Evolutionary conservation across 2,888 invertebrate species (phyloP).

Genomic region (Agriotes lineatus): DNA sequence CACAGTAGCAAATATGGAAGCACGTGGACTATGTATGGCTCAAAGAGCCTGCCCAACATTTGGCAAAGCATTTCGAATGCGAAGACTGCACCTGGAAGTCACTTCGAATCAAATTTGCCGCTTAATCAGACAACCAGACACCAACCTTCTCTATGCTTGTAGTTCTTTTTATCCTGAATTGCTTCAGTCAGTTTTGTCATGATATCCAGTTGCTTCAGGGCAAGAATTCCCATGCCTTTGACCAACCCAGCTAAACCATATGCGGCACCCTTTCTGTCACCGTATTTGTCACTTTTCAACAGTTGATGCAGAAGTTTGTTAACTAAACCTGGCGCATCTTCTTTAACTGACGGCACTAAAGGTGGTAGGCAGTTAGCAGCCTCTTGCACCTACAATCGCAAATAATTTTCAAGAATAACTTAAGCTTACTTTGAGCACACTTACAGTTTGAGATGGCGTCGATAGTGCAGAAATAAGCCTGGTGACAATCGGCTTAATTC

Average conservation of each 20-base stretch:
- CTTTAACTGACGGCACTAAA: conserved; percentile 91
- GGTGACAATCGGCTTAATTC: conserved; percentile 94
- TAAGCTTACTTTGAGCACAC: too few relatives aligned
- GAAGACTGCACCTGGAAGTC: conserved; percentile 85
- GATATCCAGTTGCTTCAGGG: conserved; percentile 94
- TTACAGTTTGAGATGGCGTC: conserved; percentile 94
- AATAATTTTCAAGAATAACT: too few relatives aligned
- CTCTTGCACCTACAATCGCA: conserved; percentile 96
- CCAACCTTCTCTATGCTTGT: conserved; percentile 89
- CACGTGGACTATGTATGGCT: conserved; percentile 98
- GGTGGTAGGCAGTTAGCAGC: conserved; percentile 96
- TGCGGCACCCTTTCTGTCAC: conserved; percentile 94
- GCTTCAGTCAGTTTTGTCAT: conserved; percentile 94
- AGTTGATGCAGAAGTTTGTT: conserved; percentile 88
- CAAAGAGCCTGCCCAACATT: conserved; percentile 95
- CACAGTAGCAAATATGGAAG: conserved; percentile 94
- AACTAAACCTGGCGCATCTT: conserved; percentile 89
- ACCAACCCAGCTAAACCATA: conserved; percentile 97
- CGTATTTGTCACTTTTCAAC: conserved; percentile 92
- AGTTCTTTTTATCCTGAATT: conserved; percentile 97
- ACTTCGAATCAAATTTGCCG: too few relatives aligned
- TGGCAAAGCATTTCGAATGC: conserved; percentile 97
- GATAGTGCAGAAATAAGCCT: conserved; percentile 91
- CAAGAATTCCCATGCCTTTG: conserved; percentile 96
- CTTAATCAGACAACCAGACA: neutral